Evolutionary conservation across 1,140 invertebrate genomes (phyloP), one percentile per base, ranked within the genome.

Genomic region (Drosophila serrata): DNA sequence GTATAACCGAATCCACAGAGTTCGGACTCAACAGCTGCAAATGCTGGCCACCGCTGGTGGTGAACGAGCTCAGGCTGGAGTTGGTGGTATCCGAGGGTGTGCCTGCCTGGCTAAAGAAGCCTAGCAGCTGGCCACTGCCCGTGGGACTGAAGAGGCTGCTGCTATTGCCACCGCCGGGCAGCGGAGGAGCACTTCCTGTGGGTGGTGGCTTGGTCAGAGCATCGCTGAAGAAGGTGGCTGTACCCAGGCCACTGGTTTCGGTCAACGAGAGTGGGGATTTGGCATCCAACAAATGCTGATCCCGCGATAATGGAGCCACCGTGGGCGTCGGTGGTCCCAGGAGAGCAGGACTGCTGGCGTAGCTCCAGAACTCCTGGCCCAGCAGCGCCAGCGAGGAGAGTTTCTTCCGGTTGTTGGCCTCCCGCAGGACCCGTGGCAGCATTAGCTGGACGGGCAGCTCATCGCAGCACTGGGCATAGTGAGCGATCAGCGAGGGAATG

Each of bases 311-410:
- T 0, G 43, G 64, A 2, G 65, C 91, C 93, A 75, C 92, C 91
- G 42, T 91, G 91, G 53, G 53, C 6, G 61, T 63, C 3, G 88
- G 79, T 0, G 82, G 86, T 7, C 74, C 86, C 12, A 67, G 91
- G 0, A 88, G 93, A 59, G 95, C 95, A 7, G 95, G 95, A 95
- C 33, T 96, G 95, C 96, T 96, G 96, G 95, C 96, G 92, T 98
- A 98, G 62, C 97, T 95, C 97, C 97, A 98, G 93, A 97, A 97
- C 93, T 97, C 97, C 95, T 99, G 98, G 39, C 98, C 98, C 29
- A 99, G 93, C 51, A 98, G 94, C 8, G 98, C 97, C 35, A 99
- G 93, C 0, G 97, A 98, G 24, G 97, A 96, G 8, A 99, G 94
- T 92, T 98, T 97, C 86, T 98, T 96, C 45, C 97, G 95, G 85